Evolutionary conservation across 2,113 vertebrate genomes (phyloP), one percentile per base, ranked within the genome.

Genomic region (Varanus komodoensis): DNA sequence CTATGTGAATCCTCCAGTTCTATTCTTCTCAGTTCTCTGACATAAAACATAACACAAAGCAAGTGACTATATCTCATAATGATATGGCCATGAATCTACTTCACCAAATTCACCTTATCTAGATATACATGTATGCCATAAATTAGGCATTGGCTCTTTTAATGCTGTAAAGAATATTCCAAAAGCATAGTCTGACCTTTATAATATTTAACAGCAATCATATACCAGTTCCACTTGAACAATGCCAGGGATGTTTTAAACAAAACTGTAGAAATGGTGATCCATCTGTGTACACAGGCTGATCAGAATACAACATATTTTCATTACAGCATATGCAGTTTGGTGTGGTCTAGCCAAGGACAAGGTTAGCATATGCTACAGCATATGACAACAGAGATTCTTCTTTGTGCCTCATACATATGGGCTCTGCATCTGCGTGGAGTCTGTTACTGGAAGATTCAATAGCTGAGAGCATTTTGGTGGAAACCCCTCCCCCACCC

Each of bases 141-240:
- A 87, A 85, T 89, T 85, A 90, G 81, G 68, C 50, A 32, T 0
- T 87, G 12, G 81, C 32, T 78, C 29, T 38, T 67, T 44, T 8
- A 93, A 80, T 82, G 2, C 52, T 78, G 21, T 27, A 95, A 48
- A 93, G 91, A 57, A 67, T 82, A 90, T n/a, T 83, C 48, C 23
- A 84, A 77, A 90, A 88, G 0, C 52, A 69, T 91, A 17, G 64
- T 88, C 83, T 12, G 38, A 69, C 11, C 87, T 88, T 80, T 91
- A 81, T 17, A 83, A 29, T 32, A 67, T 48, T 82, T 89, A 73
- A 71, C 27, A 81, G 19, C 23, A 90, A 89, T 90, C 74, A 88
- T 52, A 52, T 67, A 25, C 52, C 82, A 29, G 77, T 89, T 93
- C 89, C 85, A 77, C 54, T 50, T 75, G 29, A 52, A 82, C 83